Evolutionary conservation across 1,140 invertebrate genomes (phyloP), one percentile per base, ranked within the genome.

Genomic region (Delia radicum): DNA sequence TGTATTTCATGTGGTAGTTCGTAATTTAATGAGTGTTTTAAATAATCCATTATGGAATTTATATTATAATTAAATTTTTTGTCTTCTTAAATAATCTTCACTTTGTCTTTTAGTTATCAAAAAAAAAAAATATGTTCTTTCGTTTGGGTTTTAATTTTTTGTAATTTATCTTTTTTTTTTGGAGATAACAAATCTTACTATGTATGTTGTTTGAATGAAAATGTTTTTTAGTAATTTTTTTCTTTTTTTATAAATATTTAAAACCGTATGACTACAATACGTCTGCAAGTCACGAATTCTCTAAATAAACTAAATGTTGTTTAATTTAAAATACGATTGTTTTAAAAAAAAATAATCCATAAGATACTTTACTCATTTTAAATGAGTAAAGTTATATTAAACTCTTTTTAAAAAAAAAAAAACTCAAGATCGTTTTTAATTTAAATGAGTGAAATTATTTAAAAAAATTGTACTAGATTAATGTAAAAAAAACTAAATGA

Each of bases 21-120:
- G 80, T 81, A 85, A 79, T 83, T 82, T 29, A 85, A 80, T 84
- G 83, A 77, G 67, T 79, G 80, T 71, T 80, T 79, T 76, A 83
- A 76, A 33, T 71, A 75, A 76, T 83, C 83, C 83, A 85, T 85
- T 28, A 62, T 77, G 62, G 13, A 27, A 42, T 76, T 69, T 76
- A 77, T 72, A 71, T 18, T 46, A 48, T 72, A 61, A 62, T 63
- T n/a, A 12, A 18, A 21, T 67, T 33, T 55, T 61, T 76, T 73
- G 26, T 69, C 63, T 27, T 33, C 29, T n/a, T 75, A 29, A 18
- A 7, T 69, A 42, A 33, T 28, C 27, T 21, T 18, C 5, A 24
- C 26, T 74, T 27, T 73, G 37, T n/a, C 26, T 37, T 42, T 42
- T 10, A 10, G 12, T 42, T 5, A 15, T 42, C 3, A 10, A 42